Base-by-base conservation (phyloP, 2,797 vertebrate species). In the Bradypodion pumilum region DNA sequence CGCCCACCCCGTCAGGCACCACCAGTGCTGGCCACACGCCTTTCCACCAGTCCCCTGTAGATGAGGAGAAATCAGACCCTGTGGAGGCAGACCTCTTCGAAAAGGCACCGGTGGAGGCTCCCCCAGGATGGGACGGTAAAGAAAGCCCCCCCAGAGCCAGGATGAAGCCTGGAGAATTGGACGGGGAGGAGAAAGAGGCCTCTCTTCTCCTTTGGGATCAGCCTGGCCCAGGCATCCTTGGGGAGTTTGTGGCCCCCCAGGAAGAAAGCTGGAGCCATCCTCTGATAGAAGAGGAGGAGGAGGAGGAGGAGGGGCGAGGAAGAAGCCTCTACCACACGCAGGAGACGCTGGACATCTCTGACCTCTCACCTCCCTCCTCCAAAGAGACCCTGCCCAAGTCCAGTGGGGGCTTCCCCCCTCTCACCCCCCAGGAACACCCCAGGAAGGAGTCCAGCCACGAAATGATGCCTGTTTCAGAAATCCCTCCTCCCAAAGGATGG, bases 21-120 rank as follows among this genome's bases (percentile, higher is more conserved):
- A 98, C 98, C 6, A 99, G 98, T 92, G 97, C 97, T 73, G 96
- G 98, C 52, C 97, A 98, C 81, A 98, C 98, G 6, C 98, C 98
- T 63, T 97, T 98, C 81, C 97, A 97, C 90, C 97, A 98, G 91
- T 99, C 99, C 27, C 99, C 98, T 0, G 96, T 98, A 7, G 98
- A 99, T 72, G 98, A 99, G 72, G 98, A 99, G 60, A 98, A 97
- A 83, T 89, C 93, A 68, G 97, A 97, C 75, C 84, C 92, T 1
- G 95, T 96, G 65, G 92, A 95, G 79, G 83, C 95, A 77, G 94
- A 96, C 87, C 87, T 96, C 0, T 94, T 96, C 86, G 94, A 96
- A 85, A 95, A 95, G 83, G 86, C 83, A 72, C 90, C 83, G n/a
- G n/a, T n/a, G 0, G 92, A 92, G 70, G 88, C 69, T 91, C 90